Conservation (phyloP, 1,140 invertebrate genomes). For the Drosophila melanica region DNA sequence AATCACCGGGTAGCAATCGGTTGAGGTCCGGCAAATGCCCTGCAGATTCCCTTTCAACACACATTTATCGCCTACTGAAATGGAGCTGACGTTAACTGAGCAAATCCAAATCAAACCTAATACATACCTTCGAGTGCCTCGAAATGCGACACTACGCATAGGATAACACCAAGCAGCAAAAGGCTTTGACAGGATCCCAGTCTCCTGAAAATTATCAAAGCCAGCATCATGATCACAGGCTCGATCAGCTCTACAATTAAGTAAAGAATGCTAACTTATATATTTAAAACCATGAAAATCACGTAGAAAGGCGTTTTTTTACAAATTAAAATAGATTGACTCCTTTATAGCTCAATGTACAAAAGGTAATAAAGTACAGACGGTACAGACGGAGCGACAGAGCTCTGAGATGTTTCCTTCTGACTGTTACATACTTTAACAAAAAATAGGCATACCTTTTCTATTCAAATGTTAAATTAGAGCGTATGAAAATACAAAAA, state of each 20-base stretch:
- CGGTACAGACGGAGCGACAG: too few relatives aligned
- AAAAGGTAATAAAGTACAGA: too few relatives aligned
- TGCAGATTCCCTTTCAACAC: conserved; percentile 27
- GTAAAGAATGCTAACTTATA: too few relatives aligned
- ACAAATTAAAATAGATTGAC: too few relatives aligned
- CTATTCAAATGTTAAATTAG: too few relatives aligned
- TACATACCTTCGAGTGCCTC: conserved; percentile 37
- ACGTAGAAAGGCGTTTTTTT: too few relatives aligned
- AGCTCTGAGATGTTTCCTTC: too few relatives aligned
- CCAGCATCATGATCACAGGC: conserved; percentile 2
- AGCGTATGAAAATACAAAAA: too few relatives aligned
- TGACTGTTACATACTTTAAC: too few relatives aligned
- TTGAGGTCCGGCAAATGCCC: conserved; percentile 44
- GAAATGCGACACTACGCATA: conserved; percentile 8
- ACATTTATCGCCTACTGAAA: conserved; percentile 55
- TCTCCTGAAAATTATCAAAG: neutral
- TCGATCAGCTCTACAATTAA: neutral
- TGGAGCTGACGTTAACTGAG: neutral
- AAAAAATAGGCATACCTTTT: too few relatives aligned
- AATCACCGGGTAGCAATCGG: conserved; percentile 49
- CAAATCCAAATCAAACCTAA: neutral
- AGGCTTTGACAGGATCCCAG: neutral
- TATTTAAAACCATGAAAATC: too few relatives aligned
- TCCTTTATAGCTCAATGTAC: too few relatives aligned
- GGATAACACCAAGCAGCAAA: conserved; percentile 13